Conservation (phyloP, 2,113 vertebrate genomes). For the Heterotilapia buettikoferi region DNA sequence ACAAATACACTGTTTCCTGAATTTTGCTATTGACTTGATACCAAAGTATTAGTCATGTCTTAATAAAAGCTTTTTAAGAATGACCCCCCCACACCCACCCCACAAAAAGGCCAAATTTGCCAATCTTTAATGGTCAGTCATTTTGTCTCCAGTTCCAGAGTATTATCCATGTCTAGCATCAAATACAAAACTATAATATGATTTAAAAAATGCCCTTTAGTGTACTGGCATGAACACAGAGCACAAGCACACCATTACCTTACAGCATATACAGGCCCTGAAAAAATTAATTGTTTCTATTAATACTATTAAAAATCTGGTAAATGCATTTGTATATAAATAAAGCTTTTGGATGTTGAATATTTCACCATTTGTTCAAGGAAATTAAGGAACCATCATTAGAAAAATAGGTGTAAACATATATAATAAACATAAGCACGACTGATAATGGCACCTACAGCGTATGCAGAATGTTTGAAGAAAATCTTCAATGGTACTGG, state of each 20-base stretch:
- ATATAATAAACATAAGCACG: background rate
- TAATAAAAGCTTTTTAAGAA: background rate
- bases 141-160: background rate
- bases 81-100: rapidly evolving
- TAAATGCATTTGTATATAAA: background rate
- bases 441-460: background rate
- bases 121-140: background rate
- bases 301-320: background rate
- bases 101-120: background rate
- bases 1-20: background rate
- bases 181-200: background rate
- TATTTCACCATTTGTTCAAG: background rate
- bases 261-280: background rate
- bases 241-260: background rate
- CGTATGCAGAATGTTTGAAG: background rate
- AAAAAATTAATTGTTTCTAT: background rate
- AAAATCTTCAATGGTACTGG: background rate
- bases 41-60: background rate
- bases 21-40: background rate
- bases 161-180: background rate
- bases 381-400: background rate
- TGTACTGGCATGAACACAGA: background rate
- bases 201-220: background rate
- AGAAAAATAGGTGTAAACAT: background rate
- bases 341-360: no score